Base-by-base conservation (phyloP, 2,113 vertebrate species). In the Eulemur rufifrons region DNA sequence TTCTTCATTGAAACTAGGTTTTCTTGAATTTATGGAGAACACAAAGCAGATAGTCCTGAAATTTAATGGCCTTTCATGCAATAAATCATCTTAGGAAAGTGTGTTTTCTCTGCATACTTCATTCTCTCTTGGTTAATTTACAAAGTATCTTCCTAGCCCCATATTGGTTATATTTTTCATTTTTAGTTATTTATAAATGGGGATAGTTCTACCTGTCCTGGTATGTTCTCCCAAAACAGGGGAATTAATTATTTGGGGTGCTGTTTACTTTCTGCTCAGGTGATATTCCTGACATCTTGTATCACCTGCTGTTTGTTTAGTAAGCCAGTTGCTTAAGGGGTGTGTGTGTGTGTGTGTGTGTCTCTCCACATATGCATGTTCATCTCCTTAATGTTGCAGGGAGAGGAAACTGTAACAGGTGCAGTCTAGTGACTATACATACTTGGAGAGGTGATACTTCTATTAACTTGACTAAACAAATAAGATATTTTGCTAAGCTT, bases 81-180 rank as follows among this genome's bases (percentile, higher is more conserved):
- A 61, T 86, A 84, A 86, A 90, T 96, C 81, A 77, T 77, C 95
- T 92, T 73, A 68, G 84, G 64, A 87, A 83, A 92, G 39, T 92
- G 5, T 80, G 39, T 90, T 82, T 94, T 89, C 27, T 69, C 64
- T 82, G 47, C 8, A 77, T 85, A 56, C 39, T 96, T 69, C 63
- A 68, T 96, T 95, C 29, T 88, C 37, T 66, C 82, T 88, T 81
- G 66, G 86, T 95, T 94, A 86, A 92, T 96, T 96, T 95, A 78
- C 74, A 90, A 68, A 66, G 61, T 74, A 85, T 66, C 47, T 77
- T 93, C 21, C 81, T n/a, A 66, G 50, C 66, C 74, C 23, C 17
- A 39, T 90, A 54, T 66, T 85, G 54, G 23, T 80, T 94, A 47
- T 56, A 54, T 50, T 92, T 96, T 96, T 93, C 42, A 37, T 97